phyloP scores from a whole-genome alignment of 2,888 invertebrate genomes.

The Brachypterus glaber region DNA sequence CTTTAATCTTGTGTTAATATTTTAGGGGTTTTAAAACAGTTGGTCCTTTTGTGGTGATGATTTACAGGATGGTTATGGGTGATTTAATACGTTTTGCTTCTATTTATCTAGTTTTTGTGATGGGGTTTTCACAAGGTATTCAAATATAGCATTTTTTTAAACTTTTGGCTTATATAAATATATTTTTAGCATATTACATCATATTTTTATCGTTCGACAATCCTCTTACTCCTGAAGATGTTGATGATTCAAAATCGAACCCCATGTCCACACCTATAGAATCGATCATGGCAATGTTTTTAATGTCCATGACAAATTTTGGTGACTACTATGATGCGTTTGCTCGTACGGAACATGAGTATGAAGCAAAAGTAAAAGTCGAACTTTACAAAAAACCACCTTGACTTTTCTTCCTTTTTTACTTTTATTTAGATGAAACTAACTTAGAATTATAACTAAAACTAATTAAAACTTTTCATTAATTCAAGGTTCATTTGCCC shows the following conservation, averaged over 20 bases:
- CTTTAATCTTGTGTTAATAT: slow-evolving; percentile 25
- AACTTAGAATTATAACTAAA: too few relatives aligned
- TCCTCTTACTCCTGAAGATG: slow-evolving; percentile 71
- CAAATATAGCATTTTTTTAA: slow-evolving; percentile 5
- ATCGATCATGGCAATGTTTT: slow-evolving; percentile 94
- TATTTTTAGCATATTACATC: slow-evolving; percentile 68
- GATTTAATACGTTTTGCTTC: slow-evolving; percentile 91
- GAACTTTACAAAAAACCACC: too few relatives aligned
- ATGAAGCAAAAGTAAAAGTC: slow-evolving; percentile 79
- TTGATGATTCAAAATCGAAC: slow-evolving; percentile 72
- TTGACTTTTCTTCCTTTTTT: too few relatives aligned
- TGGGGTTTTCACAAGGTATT: slow-evolving; percentile 92
- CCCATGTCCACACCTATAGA: slow-evolving; percentile 89
- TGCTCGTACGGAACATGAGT: slow-evolving; percentile 78
- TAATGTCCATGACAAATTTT: slow-evolving; percentile 96
- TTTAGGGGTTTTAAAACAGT: slow-evolving; percentile 93
- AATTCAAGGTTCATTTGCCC: too few relatives aligned
- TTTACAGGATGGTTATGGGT: slow-evolving; percentile 96
- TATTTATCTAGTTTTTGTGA: slow-evolving; percentile 93
- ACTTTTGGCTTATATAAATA: too few relatives aligned
- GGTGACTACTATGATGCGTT: slow-evolving; percentile 90
- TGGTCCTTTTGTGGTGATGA: slow-evolving; percentile 99
- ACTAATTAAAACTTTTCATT: too few relatives aligned
- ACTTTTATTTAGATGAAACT: too few relatives aligned
- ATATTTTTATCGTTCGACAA: slow-evolving; percentile 84